Conservation (phyloP, 1,140 invertebrate species). For the Lasioglossum albipes region DNA sequence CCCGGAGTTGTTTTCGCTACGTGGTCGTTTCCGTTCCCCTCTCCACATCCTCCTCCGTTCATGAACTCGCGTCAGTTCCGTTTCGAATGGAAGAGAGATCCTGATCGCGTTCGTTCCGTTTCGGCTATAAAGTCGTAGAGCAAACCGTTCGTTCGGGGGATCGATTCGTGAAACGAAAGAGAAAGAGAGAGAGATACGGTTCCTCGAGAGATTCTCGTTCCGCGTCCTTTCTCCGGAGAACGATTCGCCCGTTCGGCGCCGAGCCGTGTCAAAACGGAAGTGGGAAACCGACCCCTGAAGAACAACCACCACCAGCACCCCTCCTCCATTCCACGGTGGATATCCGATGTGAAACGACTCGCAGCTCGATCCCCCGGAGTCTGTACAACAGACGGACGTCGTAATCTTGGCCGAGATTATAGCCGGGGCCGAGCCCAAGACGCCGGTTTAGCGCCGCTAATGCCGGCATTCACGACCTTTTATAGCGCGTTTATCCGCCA, state of each 20-base stretch:
- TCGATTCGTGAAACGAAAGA: background rate
- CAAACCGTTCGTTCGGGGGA: background rate
- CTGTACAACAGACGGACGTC: constrained; percentile 33
- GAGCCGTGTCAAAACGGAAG: background rate
- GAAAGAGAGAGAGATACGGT: background rate
- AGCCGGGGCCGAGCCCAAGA: constrained; percentile 8
- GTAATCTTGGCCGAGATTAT: constrained; percentile 62
- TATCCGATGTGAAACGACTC: background rate
- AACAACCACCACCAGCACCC: too few relatives aligned
- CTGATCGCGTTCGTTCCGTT: background rate
- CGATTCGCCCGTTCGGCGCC: background rate
- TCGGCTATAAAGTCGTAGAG: background rate
- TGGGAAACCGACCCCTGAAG: too few relatives aligned
- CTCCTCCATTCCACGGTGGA: too few relatives aligned
- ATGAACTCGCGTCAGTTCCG: background rate
- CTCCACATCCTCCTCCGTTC: too few relatives aligned
- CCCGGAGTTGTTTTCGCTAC: background rate
- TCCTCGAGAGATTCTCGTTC: background rate
- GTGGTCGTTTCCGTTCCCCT: background rate
- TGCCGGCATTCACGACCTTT: constrained; percentile 51
- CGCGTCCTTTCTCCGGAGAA: background rate
- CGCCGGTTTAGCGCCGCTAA: constrained; percentile 53
- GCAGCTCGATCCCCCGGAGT: background rate
- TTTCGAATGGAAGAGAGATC: background rate
- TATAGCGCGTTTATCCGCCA: constrained; percentile 45